Evolutionary conservation across 2,888 invertebrate species (phyloP).

Genomic region (Molanna angustata): DNA sequence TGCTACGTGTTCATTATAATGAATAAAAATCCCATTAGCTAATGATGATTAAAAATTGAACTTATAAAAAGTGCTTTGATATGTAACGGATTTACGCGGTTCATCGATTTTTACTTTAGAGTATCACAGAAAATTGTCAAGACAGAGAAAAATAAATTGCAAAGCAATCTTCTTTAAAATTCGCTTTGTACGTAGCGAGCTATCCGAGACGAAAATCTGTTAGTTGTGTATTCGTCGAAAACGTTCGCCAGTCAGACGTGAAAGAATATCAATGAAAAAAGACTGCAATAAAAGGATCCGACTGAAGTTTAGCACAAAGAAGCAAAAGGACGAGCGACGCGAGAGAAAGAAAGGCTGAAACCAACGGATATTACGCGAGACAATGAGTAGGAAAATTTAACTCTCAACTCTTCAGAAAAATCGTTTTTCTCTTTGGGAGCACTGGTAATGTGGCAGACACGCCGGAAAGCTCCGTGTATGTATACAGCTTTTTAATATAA

Average conservation of each 20-base stretch:
- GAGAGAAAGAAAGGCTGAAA: slow-evolving; percentile 26
- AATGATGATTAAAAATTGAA: no score
- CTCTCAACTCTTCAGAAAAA: slow-evolving; percentile 28
- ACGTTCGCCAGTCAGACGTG: neutral
- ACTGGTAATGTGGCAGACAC: slow-evolving; percentile 8
- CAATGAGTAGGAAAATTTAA: slow-evolving; percentile 33
- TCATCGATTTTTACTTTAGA: no score
- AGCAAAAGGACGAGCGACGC: slow-evolving; percentile 11
- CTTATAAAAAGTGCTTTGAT: no score
- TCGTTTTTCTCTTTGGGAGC: slow-evolving; percentile 26
- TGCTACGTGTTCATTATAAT: no score
- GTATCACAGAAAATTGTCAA: no score
- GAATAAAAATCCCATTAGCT: no score
- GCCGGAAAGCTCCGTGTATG: slow-evolving; percentile 14
- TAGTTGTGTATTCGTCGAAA: no score
- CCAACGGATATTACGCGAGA: slow-evolving; percentile 33
- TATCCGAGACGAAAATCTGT: no score
- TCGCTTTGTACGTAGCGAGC: no score
- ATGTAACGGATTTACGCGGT: no score
- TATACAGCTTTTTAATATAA: slow-evolving; percentile 17
- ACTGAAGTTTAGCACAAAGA: slow-evolving; percentile 25
- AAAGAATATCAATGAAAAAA: slow-evolving; percentile 25
- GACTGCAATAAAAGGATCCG: slow-evolving; percentile 24
- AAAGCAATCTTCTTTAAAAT: no score
- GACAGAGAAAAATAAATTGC: no score